Base-by-base conservation (phyloP, 37 sponge, comb jelly and placozoan genomes). In the Hormiphora californensis region DNA sequence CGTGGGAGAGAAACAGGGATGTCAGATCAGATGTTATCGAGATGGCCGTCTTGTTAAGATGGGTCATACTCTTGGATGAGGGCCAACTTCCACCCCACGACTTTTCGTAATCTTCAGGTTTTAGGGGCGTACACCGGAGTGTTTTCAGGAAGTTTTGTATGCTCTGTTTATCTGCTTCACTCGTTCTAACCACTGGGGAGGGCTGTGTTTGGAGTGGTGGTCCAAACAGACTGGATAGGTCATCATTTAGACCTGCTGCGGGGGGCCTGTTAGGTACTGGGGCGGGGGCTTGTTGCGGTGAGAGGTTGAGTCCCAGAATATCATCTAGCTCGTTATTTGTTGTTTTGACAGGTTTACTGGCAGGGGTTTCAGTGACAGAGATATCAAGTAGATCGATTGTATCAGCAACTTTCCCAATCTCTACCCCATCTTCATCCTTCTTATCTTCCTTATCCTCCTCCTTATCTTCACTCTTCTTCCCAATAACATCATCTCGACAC, bases 81-180 rank as follows among this genome's bases (percentile, higher is more conserved):
- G 19, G 40, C 81, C 81, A 73, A 41, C 43, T 73, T 41, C 43
- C 43, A n/a, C 81, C 81, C 81, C 81, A 73, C 46, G 40, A 43
- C 23, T 73, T 43, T 33, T 73, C 81, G 46, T 73, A 73, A 4
- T 43, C 46, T 19, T 73, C 81, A 9, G 81, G 81, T 73, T 39
- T 22, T 22, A 73, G 21, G 9, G 81, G n/a, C 1, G 46, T 19
- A 1, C 4, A 19, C 1, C 46, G 1, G 21, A 73, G 22, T 19
- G 81, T 73, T 1, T 43, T 9, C 0, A 73, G 81, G 81, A 73
- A 73, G 46, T 73, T 73, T 73, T 73, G 5, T 21, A 73, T 7
- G 9, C 46, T 28, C 27, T 57, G 61, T 5, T 5, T 15, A 28
- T 57, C 61, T 5, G 61, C 61, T 4, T 23, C 61, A 15, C 27